Base-by-base conservation (phyloP, 1,140 invertebrate species). In the Oedothorax gibbosus region DNA sequence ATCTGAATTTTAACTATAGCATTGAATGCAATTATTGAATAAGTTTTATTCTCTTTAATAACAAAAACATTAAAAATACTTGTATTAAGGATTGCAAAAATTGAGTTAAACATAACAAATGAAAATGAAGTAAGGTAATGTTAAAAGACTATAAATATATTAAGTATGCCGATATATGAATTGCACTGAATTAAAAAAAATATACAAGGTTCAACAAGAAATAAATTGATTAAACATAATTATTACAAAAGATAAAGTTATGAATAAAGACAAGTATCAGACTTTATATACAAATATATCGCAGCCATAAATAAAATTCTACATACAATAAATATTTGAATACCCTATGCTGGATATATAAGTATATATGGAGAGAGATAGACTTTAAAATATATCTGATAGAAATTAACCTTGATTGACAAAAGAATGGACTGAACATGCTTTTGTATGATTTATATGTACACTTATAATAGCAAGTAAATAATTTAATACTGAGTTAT, bases 261-360 rank as follows among this genome's bases (percentile, higher is more conserved):
- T 35, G 35, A 35, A 81, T 81, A 18, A 81, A 49, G 78, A 75
- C 51, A 75, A 84, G 56, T 64, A 81, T 68, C 62, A 75, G 49
- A 82, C 50, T 75, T 62, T 84, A 14, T 68, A 51, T 84, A 84
- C 62, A 84, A n/a, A 82, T 60, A 83, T 84, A 84, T 84, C 81
- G 75, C 81, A 84, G 81, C 81, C 78, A 81, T 20, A 81, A 81
- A 81, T 65, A 81, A 79, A 81, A 71, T 50, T 71, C 66, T 81
- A 81, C 35, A 54, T 53, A 53, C 53, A 71, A 81, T 71, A 21
- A 12, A 68, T 57, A 81, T 71, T 62, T n/a, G 11, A 35, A 35
- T 35, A 35, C 35, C 35, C 35, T 77, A 77, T 69, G 62, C n/a
- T 79, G 57, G 11, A 71, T 71, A 81, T 64, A 77, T 66, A 66